phyloP scores from a whole-genome alignment of 2,888 invertebrate species.

The Drosophila anomalata region DNA sequence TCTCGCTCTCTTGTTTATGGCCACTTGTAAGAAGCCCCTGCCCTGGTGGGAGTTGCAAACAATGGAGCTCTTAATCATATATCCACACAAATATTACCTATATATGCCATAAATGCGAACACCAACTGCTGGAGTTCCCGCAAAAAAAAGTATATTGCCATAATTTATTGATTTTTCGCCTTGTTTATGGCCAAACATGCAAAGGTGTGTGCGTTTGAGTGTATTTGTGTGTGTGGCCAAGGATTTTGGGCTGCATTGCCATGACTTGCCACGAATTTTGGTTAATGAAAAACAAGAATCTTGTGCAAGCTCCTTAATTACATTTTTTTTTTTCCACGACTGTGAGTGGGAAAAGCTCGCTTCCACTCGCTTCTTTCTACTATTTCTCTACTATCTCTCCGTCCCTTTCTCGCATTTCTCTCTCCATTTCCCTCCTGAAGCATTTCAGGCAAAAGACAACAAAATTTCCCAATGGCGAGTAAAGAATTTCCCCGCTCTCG shows the following conservation, averaged over 20 bases:
- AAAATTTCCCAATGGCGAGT: conserved; percentile 41
- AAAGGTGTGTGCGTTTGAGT: neutral
- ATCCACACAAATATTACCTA: conserved; percentile 15
- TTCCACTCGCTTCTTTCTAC: conserved; percentile 20
- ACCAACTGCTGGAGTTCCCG: conserved; percentile 20
- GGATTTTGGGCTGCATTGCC: conserved; percentile 4
- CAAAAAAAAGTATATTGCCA: neutral
- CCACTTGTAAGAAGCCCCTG: conserved; percentile 70
- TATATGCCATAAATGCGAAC: conserved; percentile 3
- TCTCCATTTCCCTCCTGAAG: conserved; percentile 6
- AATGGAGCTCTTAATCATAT: conserved; percentile 9
- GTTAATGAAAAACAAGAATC: conserved; percentile 33
- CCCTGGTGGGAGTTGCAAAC: conserved; percentile 5
- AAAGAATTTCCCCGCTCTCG: conserved; percentile 32
- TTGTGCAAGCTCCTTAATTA: conserved; percentile 37
- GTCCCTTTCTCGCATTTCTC: conserved; percentile 7
- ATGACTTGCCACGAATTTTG: conserved; percentile 18
- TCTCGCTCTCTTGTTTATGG: conserved; percentile 63
- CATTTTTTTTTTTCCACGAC: conserved; percentile 16
- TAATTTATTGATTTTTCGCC: conserved; percentile 39
- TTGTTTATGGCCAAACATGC: conserved; percentile 4
- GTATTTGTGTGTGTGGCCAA: conserved; percentile 5
- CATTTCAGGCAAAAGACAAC: conserved; percentile 35
- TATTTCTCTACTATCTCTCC: conserved; percentile 7
- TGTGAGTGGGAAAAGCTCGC: conserved; percentile 33